Base-by-base conservation (phyloP, 2,113 vertebrate genomes). In the Phrynosoma platyrhinos region DNA sequence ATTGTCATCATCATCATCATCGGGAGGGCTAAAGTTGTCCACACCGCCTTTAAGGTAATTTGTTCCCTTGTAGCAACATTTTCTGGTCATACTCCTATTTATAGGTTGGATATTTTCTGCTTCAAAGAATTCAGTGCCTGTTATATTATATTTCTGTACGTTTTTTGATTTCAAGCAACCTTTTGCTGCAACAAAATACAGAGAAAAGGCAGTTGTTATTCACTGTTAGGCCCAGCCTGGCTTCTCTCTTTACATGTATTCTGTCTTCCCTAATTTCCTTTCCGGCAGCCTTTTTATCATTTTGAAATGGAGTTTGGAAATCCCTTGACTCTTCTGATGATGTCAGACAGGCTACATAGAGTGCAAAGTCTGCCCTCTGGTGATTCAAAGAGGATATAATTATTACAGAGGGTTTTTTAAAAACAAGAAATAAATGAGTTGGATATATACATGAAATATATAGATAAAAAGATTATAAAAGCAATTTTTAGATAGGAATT, bases 331-430 rank as follows among this genome's bases (percentile, higher is more conserved):
- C n/a, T 23, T 8, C 30, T 16, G 42, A 36, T 52, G 30, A 82
- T 68, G 76, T 47, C 58, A 77, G 40, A 12, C 62, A 66, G 27
- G 8, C 3, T 21, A 84, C 32, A 64, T 13, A 40, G 58, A 93
- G 88, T 87, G 81, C 83, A 93, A 72, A 66, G 40, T 40, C 53
- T 92, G 93, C 96, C 91, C 93, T 96, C 97, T 58, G 92, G 82
- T 87, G 97, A 91, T 0, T 0, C 0, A 0, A 12, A 0, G 0
- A 0, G 9, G 36, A 1, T 77, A 25, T 40, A 25, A 32, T 32
- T 5, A 2, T 36, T 1, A 36, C 64, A 47, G 12, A 71, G 27
- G 7, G 9, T 20, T 64, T 9, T 6, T 64, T 64, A 9, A 36
- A 36, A 36, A 2, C 36, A 36, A 21, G 79, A 77, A 77, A 77